Evolutionary conservation across 2,797 vertebrate species (phyloP), one percentile per base, ranked within the genome.

Genomic region (Cottoperca gobio): DNA sequence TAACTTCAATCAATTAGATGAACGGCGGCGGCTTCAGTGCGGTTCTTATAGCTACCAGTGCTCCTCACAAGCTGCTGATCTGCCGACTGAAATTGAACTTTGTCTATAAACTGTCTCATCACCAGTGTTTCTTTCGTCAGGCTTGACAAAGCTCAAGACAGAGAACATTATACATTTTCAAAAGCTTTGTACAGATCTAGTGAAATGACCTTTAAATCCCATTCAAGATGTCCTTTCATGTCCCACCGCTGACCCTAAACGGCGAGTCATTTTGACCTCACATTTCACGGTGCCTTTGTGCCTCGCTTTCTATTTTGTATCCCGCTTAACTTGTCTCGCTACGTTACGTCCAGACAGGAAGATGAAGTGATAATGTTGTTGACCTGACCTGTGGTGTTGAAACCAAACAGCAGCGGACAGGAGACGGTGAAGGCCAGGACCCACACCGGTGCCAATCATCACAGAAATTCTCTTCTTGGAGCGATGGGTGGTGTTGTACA

Each of bases 361-460:
- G 45, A 61, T 19, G 16, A 49, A 77, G 40, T 53, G 2, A 12
- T 46, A 60, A 58, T 28, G 23, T 40, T 46, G 48, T 65, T 72
- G 57, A 79, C 49, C 87, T 94, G 91, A 99, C 97, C 97, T 97
- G 97, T 97, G 55, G 97, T 99, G 89, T 98, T 99, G 92, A 97
- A 96, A 82, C 97, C 97, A 55, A 99, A 97, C 82, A 99, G 93
- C 71, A 98, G 95, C 55, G 97, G 97, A 79, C 97, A 98, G 4
- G 97, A 99, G 67, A 99, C 97, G 0, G 96, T 91, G 0, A 99
- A 98, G 0, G 97, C 96, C 83, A 98, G 88, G 54, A 97, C 91
- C 97, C 97, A 99, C 62, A 98, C 97, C 97, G 0, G 93, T 74
- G 12, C 93, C 89, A 8, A 98, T 98, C 97, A 99, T 98, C 60